These are phyloP conservation scores for Proterorhinus semilunaris DNA, from an alignment of 2,113 vertebrate species.

Conservation along the genomic window DNA sequence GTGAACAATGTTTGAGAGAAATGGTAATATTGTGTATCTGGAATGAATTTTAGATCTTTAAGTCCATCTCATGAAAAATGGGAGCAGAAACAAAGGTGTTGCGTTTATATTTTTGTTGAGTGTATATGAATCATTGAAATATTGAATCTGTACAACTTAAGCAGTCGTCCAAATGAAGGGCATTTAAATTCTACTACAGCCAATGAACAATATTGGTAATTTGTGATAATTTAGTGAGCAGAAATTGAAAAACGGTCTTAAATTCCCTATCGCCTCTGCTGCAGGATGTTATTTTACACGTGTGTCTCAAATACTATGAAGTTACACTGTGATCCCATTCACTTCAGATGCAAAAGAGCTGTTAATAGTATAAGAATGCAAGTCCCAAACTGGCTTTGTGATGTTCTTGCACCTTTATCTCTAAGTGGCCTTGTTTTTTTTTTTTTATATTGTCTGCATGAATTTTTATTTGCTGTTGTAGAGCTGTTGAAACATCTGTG, in stretches of 20 bases:
- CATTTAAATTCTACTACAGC: no score
- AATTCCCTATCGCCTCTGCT: not conserved
- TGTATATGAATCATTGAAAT: no score
- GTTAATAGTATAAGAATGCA: slow-evolving; percentile 38
- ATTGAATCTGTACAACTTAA: no score
- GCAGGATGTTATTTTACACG: not conserved
- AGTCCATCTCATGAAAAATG: no score
- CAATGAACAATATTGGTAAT: no score
- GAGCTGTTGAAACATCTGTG: slow-evolving; percentile 28
- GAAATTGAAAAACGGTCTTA: not conserved
- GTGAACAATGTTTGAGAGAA: no score
- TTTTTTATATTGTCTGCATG: slow-evolving; percentile 35
- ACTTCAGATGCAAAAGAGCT: slow-evolving; percentile 30
- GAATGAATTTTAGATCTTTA: no score
- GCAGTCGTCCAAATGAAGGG: no score
- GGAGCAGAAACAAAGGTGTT: no score
- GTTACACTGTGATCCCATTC: slow-evolving; percentile 17
- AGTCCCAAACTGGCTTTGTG: slow-evolving; percentile 60
- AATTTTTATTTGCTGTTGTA: slow-evolving; percentile 33
- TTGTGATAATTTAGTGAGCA: not conserved
- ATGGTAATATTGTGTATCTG: no score
- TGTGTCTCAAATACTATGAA: not conserved
- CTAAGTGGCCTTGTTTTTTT: slow-evolving; percentile 23
- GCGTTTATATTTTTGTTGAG: no score
- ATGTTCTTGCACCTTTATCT: slow-evolving; percentile 22